phyloP scores from a whole-genome alignment of 2,113 vertebrate genomes.

The Talpa occidentalis region DNA sequence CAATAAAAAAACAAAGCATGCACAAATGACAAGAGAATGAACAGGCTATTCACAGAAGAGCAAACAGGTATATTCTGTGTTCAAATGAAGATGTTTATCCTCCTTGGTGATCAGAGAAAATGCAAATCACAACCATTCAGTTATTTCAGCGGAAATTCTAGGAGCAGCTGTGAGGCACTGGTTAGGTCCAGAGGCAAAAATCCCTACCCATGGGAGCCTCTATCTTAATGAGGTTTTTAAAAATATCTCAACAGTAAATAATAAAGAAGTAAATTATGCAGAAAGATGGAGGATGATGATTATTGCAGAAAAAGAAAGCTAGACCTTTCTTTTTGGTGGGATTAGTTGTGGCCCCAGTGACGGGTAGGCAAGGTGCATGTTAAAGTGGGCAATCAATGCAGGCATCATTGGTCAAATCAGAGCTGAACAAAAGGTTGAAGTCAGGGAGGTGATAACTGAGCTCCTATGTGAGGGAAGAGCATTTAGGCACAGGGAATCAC shows the following conservation, averaged over 20 bases:
- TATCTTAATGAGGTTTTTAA: not conserved
- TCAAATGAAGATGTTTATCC: not conserved
- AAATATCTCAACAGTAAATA: not conserved
- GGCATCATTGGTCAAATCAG: not conserved
- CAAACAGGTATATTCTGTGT: no score
- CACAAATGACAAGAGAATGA: not conserved
- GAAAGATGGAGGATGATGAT: not conserved
- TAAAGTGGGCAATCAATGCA: not conserved
- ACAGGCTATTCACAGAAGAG: not conserved
- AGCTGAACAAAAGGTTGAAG: not conserved
- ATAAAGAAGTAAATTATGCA: not conserved
- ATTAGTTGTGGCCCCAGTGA: fast-evolving
- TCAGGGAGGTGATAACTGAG: not conserved
- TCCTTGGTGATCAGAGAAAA: not conserved
- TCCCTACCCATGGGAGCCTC: not conserved
- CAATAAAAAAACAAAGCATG: not conserved
- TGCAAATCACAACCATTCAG: fast-evolving
- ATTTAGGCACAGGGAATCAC: fast-evolving
- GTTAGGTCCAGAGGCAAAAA: not conserved
- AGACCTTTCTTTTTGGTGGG: not conserved
- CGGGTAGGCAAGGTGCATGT: fast-evolving
- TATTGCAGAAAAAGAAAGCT: not conserved
- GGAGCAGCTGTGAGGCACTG: not conserved
- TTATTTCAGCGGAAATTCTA: not conserved
- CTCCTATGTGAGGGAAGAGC: not conserved